These are phyloP conservation scores for Lepidocyrtoides sp. DNA, from an alignment of 2,888 invertebrate genomes.

Conservation along the genomic window DNA sequence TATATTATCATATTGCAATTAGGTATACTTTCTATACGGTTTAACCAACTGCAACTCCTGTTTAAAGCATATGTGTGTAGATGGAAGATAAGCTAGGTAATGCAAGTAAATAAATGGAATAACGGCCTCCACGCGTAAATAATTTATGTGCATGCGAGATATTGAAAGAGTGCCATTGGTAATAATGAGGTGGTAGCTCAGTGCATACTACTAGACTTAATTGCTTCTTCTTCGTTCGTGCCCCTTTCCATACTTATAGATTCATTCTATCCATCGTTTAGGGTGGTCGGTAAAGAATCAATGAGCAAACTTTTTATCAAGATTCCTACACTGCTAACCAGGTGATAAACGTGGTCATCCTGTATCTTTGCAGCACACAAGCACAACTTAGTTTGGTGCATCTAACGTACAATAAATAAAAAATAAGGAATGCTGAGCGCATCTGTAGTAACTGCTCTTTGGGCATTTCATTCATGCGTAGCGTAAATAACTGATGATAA, in stretches of 20 bases:
- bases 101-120: not conserved
- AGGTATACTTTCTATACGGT: not conserved
- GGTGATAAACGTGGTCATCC: slow-evolving; percentile 46
- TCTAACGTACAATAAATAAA: not conserved
- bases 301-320: slow-evolving; percentile 54
- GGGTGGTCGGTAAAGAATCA: slow-evolving; percentile 36
- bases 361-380: not conserved
- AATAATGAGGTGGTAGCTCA: slow-evolving; percentile 17
- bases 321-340: slow-evolving; percentile 58
- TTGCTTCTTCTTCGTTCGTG: not conserved
- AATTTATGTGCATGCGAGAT: slow-evolving; percentile 1
- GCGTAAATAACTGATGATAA: too few species aligned
- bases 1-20: not conserved
- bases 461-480: not conserved
- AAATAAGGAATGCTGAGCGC: too few species aligned
- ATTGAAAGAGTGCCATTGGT: slow-evolving; percentile 35
- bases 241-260: not conserved
- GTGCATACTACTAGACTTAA: not conserved
- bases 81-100: not conserved
- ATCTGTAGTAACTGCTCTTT: too few species aligned
- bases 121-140: not conserved
- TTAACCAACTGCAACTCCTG: not conserved
- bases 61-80: not conserved
- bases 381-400: not conserved
- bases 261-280: not conserved